Evolutionary conservation across 2,113 vertebrate species (phyloP), one percentile per base, ranked within the genome.

Genomic region (Alouatta palliata): DNA sequence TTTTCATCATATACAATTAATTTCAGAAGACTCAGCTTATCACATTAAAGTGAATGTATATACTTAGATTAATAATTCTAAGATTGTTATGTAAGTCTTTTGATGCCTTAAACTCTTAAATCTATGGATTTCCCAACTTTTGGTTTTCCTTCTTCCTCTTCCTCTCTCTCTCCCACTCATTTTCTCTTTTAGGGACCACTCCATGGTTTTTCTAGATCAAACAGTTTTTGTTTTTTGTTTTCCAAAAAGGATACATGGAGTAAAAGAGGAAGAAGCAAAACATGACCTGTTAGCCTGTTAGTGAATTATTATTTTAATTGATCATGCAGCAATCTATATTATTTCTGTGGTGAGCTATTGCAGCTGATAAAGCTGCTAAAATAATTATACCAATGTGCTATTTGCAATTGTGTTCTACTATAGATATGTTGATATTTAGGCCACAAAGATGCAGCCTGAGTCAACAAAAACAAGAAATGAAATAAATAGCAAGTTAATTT

Each of bases 21-120:
- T 86, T 87, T 94, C n/a, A 92, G 43, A 86, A 94, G 16, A 52
- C 25, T 52, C 32, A 56, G 17, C 94, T 84, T 64, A 89, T 75
- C 37, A 88, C 4, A 76, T 82, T 4, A 73, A 95, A 96, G 21
- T 47, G 14, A 64, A 2, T 76, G 80, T 32, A 71, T 81, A 3
- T 13, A 66, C 3, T 80, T 93, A 73, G 85, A 27, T 83, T 91
- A 97, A 85, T 49, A 16, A 83, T 64, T 92, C 3, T 64, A 92
- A 90, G 6, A 82, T 40, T 16, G 27, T 81, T 95, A 52, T 71
- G 16, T 56, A 95, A 79, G 9, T 71, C 10, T 32, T 94, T 95
- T 86, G 35, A 27, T 81, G 19, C 14, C 4, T 20, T 73, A 95
- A 88, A 54, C 1, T 12, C 0, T 43, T 79, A 89, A 88, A 89